Conservation (phyloP, 2,888 invertebrate genomes). For the Lepidonotus clava region DNA sequence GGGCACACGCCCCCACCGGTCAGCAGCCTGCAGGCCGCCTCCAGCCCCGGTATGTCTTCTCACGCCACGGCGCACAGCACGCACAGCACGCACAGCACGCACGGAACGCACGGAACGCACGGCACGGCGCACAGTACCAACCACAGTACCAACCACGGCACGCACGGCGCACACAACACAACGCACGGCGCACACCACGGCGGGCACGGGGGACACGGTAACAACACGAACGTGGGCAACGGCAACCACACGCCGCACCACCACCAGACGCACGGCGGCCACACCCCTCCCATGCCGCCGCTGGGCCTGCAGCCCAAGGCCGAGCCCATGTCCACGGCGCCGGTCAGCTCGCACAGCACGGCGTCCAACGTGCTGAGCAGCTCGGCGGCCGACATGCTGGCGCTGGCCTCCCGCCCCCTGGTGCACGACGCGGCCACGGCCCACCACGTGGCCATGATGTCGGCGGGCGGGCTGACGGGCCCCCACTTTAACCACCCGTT, state of each 20-base stretch:
- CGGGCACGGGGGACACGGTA: neutral
- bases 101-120: slow-evolving; percentile 18
- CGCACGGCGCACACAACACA: slow-evolving; percentile 23
- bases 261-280: neutral
- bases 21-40: slow-evolving; percentile 51
- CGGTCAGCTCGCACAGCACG: slow-evolving; percentile 44
- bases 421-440: slow-evolving; percentile 51
- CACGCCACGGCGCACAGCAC: neutral
- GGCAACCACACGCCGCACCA: neutral
- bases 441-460: slow-evolving; percentile 55
- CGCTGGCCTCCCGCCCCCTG: slow-evolving; percentile 48
- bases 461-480: slow-evolving; percentile 27
- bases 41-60: slow-evolving; percentile 44
- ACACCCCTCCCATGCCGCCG: slow-evolving; percentile 30
- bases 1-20: neutral
- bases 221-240: neutral
- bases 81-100: slow-evolving; percentile 13
- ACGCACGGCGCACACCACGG: slow-evolving; percentile 41
- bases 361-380: slow-evolving; percentile 4
- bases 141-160: slow-evolving; percentile 46
- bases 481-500: slow-evolving; percentile 88
- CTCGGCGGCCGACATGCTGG: slow-evolving; percentile 47
- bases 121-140: too few species aligned
- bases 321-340: slow-evolving; percentile 27
- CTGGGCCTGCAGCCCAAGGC: slow-evolving; percentile 32